phyloP scores from a whole-genome alignment of 2,888 invertebrate genomes.

The Beris chalybata region DNA sequence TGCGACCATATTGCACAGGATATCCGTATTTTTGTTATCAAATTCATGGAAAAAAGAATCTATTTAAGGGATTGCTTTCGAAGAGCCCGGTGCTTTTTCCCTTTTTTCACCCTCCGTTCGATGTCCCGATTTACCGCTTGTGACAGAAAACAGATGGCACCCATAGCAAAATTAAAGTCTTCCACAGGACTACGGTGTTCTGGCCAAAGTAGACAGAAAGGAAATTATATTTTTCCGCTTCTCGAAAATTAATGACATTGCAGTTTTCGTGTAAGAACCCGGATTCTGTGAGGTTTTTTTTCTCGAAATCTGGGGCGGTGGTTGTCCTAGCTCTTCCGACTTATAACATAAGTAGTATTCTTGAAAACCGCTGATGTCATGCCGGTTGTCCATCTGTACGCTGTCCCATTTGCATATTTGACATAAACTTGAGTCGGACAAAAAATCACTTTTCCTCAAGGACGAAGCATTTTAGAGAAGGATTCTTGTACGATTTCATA shows the following conservation, averaged over 20 bases:
- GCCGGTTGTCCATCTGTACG: no score
- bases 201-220: not conserved
- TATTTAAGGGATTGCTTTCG: no score
- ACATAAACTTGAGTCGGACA: not conserved
- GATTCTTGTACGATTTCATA: constrained; percentile 10
- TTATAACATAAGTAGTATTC: no score
- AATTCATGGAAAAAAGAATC: no score
- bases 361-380: no score
- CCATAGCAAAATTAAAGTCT: constrained; percentile 25
- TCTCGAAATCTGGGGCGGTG: no score
- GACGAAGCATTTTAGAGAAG: not conserved
- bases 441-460: not conserved
- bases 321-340: no score
- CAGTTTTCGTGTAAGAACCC: constrained; percentile 1
- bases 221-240: constrained; percentile 22
- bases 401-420: not conserved
- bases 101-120: no score
- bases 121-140: no score
- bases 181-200: no score
- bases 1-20: constrained; percentile 18
- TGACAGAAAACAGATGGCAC: constrained; percentile 25
- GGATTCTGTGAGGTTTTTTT: no score
- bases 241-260: constrained; percentile 15
- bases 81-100: no score
- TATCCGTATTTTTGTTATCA: not conserved